Evolutionary conservation across 2,888 invertebrate genomes (phyloP).

Genomic region (Trissoscelio sp.): DNA sequence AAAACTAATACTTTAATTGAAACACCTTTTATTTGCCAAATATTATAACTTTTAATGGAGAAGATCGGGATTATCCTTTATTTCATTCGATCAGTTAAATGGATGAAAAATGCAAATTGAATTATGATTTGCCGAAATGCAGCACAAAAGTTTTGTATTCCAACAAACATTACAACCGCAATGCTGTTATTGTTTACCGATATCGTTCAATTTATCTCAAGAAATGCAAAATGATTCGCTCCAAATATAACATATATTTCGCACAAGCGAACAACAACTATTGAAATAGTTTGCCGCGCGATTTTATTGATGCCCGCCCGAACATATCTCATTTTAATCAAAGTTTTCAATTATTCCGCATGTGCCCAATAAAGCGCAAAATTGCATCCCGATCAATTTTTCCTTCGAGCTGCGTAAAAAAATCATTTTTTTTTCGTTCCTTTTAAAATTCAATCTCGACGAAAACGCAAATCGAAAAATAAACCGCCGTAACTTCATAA

Average conservation of each 20-base stretch:
- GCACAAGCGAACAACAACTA: conserved; percentile 8
- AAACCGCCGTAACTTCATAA: not conserved
- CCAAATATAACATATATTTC: not conserved
- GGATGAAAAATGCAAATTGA: not conserved
- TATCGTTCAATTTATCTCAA: conserved; percentile 47
- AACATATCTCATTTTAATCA: conserved; percentile 60
- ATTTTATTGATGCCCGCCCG: conserved; percentile 39
- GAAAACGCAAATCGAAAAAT: conserved; percentile 27
- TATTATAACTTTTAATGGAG: too few species aligned
- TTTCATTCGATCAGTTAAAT: too few species aligned
- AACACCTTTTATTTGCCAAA: too few species aligned
- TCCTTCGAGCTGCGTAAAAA: not conserved
- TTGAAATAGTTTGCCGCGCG: conserved; percentile 38
- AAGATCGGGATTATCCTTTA: too few species aligned
- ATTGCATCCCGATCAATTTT: conserved; percentile 33
- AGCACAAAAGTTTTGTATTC: conserved; percentile 4
- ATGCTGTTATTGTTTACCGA: conserved; percentile 35
- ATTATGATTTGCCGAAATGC: not conserved
- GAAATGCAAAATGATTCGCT: conserved; percentile 38
- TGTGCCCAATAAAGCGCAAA: conserved; percentile 51
- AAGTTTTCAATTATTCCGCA: conserved; percentile 54
- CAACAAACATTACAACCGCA: conserved; percentile 9
- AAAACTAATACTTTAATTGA: too few species aligned
- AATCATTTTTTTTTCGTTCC: too few species aligned
- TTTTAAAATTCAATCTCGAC: conserved; percentile 38